Evolutionary conservation across 2,797 vertebrate species (phyloP).

Genomic region (Neosilurus hyrtlii): DNA sequence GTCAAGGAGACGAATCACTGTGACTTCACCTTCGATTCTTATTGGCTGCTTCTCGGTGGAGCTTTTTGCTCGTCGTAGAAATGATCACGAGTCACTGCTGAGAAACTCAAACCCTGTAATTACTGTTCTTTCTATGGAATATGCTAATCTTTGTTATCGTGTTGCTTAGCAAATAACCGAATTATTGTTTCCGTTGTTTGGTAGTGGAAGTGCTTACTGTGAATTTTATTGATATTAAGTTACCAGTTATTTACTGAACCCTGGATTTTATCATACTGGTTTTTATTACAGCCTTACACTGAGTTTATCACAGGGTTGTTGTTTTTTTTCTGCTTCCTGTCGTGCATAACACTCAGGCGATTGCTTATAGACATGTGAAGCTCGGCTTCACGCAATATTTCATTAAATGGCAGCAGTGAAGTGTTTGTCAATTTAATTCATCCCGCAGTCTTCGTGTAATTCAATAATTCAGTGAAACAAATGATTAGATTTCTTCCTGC

Average conservation of each 20-base stretch:
- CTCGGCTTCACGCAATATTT: too few relatives aligned
- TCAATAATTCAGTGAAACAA: too few relatives aligned
- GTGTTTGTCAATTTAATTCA: too few relatives aligned
- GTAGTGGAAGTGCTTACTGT: neutral
- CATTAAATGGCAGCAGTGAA: too few relatives aligned
- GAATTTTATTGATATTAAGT: neutral
- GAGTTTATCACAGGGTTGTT: neutral
- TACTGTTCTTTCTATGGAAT: neutral
- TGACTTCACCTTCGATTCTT: neutral
- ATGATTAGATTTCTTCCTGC: too few relatives aligned
- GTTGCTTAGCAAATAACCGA: neutral
- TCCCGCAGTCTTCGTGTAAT: too few relatives aligned
- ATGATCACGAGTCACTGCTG: neutral
- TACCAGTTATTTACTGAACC: neutral
- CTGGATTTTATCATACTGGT: neutral
- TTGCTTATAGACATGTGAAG: too few relatives aligned
- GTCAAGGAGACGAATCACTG: too few relatives aligned
- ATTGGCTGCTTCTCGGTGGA: too few relatives aligned
- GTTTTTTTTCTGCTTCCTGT: neutral
- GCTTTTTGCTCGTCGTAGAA: too few relatives aligned
- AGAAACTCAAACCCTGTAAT: neutral
- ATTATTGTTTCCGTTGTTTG: too few relatives aligned
- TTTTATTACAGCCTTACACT: neutral
- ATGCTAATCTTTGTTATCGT: neutral
- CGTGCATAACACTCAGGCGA: too few relatives aligned